Percentiles rank a stretch among this genome's conserved stretches.
Evolutionary conservation across 2,797 vertebrate species (phyloP).

Genomic region (Eulemur mongoz): DNA sequence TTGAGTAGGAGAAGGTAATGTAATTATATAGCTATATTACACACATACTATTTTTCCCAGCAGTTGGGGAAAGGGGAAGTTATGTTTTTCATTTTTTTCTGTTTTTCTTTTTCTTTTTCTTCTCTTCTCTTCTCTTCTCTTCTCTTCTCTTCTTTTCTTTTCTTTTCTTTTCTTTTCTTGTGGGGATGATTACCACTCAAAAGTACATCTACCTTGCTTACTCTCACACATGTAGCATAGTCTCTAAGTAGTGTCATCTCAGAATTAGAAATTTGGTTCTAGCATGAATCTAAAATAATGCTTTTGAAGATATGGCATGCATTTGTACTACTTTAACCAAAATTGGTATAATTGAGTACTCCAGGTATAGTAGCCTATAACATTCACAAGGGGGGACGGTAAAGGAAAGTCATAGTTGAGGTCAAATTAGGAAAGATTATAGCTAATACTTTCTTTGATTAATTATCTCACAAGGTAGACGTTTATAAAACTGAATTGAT

Average conservation of each 20-base stretch:
- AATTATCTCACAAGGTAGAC: background rate
- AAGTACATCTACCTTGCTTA: background rate
- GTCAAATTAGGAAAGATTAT: constrained; percentile 26
- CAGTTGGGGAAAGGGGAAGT: background rate
- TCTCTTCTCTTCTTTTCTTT: background rate
- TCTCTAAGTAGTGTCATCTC: background rate
- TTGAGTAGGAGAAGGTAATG: constrained; percentile 18
- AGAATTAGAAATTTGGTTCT: background rate
- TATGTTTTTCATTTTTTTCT: background rate
- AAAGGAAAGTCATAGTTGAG: constrained; percentile 4
- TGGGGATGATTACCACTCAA: background rate
- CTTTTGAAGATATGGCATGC: background rate
- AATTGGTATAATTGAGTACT: constrained; percentile 6
- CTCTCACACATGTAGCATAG: background rate
- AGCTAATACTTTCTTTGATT: background rate
- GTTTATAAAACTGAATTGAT: constrained; percentile 14
- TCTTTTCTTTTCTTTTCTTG: background rate
- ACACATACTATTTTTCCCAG: background rate
- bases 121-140: too few relatives aligned
- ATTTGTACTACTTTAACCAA: background rate
- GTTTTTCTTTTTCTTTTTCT: too few relatives aligned
- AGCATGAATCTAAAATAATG: background rate
- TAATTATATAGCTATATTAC: background rate
- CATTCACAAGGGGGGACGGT: background rate
- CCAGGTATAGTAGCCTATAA: background rate